phyloP scores from a whole-genome alignment of 2,888 invertebrate species.

The Caenorhabditis sp. region DNA sequence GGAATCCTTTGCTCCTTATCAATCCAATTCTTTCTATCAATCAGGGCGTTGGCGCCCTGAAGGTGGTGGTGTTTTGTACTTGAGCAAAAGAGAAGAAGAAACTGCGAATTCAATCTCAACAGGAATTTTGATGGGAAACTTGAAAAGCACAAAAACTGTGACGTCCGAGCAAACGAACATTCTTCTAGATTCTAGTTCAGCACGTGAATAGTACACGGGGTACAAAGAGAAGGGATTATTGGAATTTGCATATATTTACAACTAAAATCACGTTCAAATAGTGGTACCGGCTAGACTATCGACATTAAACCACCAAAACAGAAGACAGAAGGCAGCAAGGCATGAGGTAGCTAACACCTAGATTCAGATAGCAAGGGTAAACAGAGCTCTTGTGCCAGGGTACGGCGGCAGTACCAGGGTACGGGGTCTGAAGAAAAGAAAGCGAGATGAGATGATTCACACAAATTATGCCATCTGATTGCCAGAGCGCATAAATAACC shows the following conservation, averaged over 20 bases:
- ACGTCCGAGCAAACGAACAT: too few relatives aligned
- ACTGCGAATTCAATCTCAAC: neutral
- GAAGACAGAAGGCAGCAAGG: neutral
- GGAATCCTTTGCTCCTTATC: neutral
- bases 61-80: neutral
- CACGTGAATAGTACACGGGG: constrained; percentile 1
- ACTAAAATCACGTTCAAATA: neutral
- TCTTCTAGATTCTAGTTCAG: neutral
- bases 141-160: neutral
- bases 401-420: neutral
- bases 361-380: neutral
- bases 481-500: constrained; percentile 1
- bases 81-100: neutral
- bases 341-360: neutral
- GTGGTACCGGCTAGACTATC: neutral
- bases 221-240: constrained; percentile 1
- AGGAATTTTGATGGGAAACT: neutral
- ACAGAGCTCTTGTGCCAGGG: neutral
- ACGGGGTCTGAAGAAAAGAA: neutral
- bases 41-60: neutral
- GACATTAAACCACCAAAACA: neutral
- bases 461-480: constrained; percentile 4
- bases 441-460: neutral
- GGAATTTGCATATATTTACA: neutral
- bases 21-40: neutral